Base-by-base conservation (phyloP, 2,888 invertebrate species). In the Julus scandinavius region DNA sequence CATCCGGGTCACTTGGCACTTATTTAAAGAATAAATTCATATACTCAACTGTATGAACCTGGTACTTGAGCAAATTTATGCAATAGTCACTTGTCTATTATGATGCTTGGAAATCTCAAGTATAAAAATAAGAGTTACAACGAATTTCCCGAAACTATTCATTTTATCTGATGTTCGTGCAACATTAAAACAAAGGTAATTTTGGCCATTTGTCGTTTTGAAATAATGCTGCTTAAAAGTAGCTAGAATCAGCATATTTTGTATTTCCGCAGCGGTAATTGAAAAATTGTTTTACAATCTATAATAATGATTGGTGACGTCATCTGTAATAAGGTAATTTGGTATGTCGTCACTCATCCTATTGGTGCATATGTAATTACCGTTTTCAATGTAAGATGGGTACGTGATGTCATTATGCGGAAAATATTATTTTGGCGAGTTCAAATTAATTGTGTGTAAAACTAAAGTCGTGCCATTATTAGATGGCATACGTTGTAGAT, bases 291-390 rank as follows among this genome's bases (percentile, higher is more conserved):
- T 63, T 63, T 63, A n/a, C n/a, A 63, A 63, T 17, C 2, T 54
- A 54, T 5, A 54, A 0, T 72, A 72, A 72, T 72, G 72, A 72
- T 29, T 72, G 29, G 29, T 13, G 54, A 11, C 20, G n/a, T 6
- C 20, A 72, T 72, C 72, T 11, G 72, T 72, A 72, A 72, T 72
- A 20, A 72, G 72, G 29, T 72, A 72, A 72, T 72, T 72, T 72
- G 29, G 0, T 9, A 29, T 72, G 29, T 72, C 72, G 72, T 72
- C 72, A 63, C 20, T 9, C 9, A 29, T 20, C 11, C 3, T 72
- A 6, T 63, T 72, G 72, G 29, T 29, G 9, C 72, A 20, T 29
- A 72, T 72, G 29, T 72, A 72, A 72, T 72, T 72, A 72, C 3
- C 72, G 72, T 72, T 72, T 72, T 20, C 72, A 29, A 29, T 29